These are phyloP conservation scores for Drosophila kanekoi DNA, from an alignment of 2,888 invertebrate genomes.

Conservation along the genomic window DNA sequence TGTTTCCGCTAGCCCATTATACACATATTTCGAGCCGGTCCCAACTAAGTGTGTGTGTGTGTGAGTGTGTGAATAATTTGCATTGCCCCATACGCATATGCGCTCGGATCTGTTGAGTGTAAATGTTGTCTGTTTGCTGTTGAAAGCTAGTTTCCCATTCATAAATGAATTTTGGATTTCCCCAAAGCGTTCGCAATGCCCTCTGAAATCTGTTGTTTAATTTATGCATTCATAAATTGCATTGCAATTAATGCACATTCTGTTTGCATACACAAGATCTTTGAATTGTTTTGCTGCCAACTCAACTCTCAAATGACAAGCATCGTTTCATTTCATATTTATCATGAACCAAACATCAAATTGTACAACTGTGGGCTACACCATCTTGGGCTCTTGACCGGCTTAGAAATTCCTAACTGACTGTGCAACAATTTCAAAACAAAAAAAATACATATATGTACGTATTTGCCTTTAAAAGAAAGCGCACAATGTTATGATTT, in stretches of 20 bases:
- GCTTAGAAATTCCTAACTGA: conserved; percentile 23
- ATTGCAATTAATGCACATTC: conserved; percentile 53
- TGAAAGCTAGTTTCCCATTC: conserved; percentile 52
- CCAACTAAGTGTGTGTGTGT: neutral
- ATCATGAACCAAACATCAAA: conserved; percentile 41
- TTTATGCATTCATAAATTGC: conserved; percentile 68
- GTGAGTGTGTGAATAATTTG: conserved; percentile 23
- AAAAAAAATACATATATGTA: neutral
- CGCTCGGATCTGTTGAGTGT: conserved; percentile 7
- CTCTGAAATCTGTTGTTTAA: conserved; percentile 33
- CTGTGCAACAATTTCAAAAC: conserved; percentile 46
- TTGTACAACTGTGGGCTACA: conserved; percentile 17
- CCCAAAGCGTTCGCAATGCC: conserved; percentile 46
- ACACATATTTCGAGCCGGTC: conserved; percentile 11
- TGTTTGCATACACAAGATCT: conserved; percentile 8
- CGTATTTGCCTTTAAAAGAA: conserved; percentile 53
- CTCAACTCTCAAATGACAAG: neutral
- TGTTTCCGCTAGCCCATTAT: conserved; percentile 12
- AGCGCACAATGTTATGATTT: conserved; percentile 77
- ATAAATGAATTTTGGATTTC: conserved; percentile 59
- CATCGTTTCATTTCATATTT: conserved; percentile 23
- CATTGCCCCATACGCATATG: conserved; percentile 22
- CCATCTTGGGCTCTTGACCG: conserved; percentile 25
- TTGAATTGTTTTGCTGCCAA: conserved; percentile 7
- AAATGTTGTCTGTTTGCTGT: conserved; percentile 21